Evolutionary conservation across 2,113 vertebrate species (phyloP), one percentile per base, ranked within the genome.

Genomic region (Sula dactylatra): DNA sequence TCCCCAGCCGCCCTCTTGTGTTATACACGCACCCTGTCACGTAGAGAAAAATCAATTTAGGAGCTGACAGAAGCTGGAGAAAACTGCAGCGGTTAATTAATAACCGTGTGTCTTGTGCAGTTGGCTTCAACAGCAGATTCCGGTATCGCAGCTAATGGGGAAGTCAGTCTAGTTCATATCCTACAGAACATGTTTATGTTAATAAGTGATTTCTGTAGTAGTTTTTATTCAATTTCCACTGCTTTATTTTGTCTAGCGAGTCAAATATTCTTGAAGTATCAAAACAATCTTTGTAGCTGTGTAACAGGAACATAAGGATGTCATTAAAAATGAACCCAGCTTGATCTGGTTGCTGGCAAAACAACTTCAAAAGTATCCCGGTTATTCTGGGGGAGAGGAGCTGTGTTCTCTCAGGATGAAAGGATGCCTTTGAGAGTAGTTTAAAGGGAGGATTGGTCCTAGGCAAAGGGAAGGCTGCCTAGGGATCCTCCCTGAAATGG

Each of bases 251-350:
- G 95, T 84, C 73, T 82, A 69, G 70, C 0, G 2, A 94, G 81
- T 95, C 93, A 89, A 91, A 91, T 89, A 79, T 85, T 87, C 91
- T 76, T 56, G 73, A 85, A 87, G 81, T 82, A 93, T 95, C 93
- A 94, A 87, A 97, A 94, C 94, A 94, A 52, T 80, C 95, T 94
- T 82, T 92, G 93, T 94, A 91, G 86, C 86, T 76, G 78, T 72
- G 89, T 54, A 72, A 71, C 31, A 34, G 84, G 74, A 94, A 66
- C 45, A 4, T 7, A 31, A 78, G 62, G 16, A 13, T 94, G 83
- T 84, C 83, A 70, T 89, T 92, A 95, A 85, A 94, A 78, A 82
- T 2, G 25, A 91, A 32, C 91, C 81, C 66, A 27, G 94, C 93
- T 94, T 66, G 34, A 80, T 71, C 86, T 86, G 90, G 81, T 42